These are phyloP conservation scores for Drosophila ananassae DNA, from an alignment of 1,140 invertebrate species.

Conservation along the genomic window DNA sequence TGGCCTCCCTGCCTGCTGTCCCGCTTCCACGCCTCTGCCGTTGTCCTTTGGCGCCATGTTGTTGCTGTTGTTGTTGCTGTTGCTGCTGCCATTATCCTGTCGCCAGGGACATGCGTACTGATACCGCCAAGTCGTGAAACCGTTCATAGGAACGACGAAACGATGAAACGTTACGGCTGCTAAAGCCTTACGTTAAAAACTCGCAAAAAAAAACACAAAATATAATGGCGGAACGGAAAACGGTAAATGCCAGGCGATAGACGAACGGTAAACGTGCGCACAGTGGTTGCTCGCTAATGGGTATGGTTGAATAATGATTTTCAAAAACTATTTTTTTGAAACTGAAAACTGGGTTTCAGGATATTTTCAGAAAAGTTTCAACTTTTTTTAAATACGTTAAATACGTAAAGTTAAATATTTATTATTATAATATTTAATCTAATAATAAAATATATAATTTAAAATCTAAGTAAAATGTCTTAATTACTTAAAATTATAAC, in stretches of 20 bases:
- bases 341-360: no score
- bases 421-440: no score
- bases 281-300: not conserved
- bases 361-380: no score
- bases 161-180: constrained; percentile 15
- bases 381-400: no score
- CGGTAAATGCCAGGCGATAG: not conserved
- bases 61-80: constrained; percentile 6
- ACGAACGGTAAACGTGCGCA: not conserved
- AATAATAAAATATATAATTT: no score
- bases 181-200: constrained; percentile 10
- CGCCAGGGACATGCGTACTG: constrained; percentile 46
- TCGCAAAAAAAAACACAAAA: not conserved
- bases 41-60: constrained; percentile 26
- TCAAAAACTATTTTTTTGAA: no score
- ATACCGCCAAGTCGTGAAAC: constrained; percentile 39
- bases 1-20: not conserved
- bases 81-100: constrained; percentile 7
- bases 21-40: not conserved
- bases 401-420: no score
- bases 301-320: no score
- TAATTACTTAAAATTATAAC: no score
- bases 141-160: constrained; percentile 34
- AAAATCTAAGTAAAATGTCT: no score
- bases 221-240: not conserved